phyloP scores from a whole-genome alignment of 2,113 vertebrate species.

The Cromileptes altivelis region DNA sequence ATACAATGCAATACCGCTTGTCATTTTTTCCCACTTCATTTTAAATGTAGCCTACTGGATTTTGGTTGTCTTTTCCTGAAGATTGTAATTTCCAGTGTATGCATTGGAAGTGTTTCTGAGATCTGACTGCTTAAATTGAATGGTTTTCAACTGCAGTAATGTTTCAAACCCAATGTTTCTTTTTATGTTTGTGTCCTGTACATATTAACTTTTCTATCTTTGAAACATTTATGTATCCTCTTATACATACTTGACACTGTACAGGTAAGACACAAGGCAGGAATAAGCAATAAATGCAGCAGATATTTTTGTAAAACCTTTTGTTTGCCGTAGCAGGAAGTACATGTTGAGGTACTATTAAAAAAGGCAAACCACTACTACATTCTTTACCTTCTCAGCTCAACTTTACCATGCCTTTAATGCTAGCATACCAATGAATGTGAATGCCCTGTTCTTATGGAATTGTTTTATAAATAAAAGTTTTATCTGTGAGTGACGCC shows the following conservation, averaged over 20 bases:
- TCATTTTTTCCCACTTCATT: constrained; percentile 30
- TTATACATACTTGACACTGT: constrained; percentile 74
- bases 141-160: constrained; percentile 59
- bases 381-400: constrained; percentile 39
- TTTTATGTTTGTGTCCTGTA: constrained; percentile 61
- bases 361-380: constrained; percentile 36
- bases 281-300: constrained; percentile 71
- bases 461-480: constrained; percentile 81
- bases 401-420: constrained; percentile 72
- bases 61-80: constrained; percentile 50
- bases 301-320: constrained; percentile 69
- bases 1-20: constrained; percentile 26
- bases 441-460: constrained; percentile 78
- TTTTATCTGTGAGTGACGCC: constrained; percentile 67
- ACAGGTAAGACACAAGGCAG: constrained; percentile 65
- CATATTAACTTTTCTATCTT: constrained; percentile 72
- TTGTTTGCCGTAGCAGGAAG: constrained; percentile 43
- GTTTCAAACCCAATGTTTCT: constrained; percentile 39
- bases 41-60: constrained; percentile 50
- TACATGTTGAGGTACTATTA: constrained; percentile 53
- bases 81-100: constrained; percentile 47
- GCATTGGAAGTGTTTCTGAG: constrained; percentile 45
- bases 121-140: constrained; percentile 33
- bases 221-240: constrained; percentile 58
- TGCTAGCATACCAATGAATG: constrained; percentile 85